phyloP scores from a whole-genome alignment of 2,888 invertebrate species.

The Amphipoea lucens region DNA sequence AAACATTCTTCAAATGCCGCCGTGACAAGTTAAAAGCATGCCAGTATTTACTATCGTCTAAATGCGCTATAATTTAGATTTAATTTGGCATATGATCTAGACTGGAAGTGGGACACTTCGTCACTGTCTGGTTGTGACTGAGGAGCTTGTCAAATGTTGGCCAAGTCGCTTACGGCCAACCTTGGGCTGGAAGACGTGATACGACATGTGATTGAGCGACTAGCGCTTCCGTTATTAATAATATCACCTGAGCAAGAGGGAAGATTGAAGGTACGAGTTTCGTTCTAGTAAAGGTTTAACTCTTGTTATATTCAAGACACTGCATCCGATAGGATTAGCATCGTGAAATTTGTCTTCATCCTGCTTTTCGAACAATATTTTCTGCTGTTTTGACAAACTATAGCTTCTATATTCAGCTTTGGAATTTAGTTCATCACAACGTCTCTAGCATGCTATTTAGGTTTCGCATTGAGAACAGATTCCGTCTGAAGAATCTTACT shows the following conservation, averaged over 20 bases:
- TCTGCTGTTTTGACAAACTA: neutral
- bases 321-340: neutral
- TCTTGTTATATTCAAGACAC: neutral
- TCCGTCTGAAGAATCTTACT: neutral
- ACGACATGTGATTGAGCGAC: neutral
- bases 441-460: neutral
- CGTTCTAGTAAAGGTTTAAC: neutral
- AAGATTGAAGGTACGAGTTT: neutral
- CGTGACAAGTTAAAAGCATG: conserved; percentile 55
- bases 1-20: conserved; percentile 51
- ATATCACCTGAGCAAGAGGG: neutral
- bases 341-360: neutral
- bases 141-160: conserved; percentile 29
- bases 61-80: conserved; percentile 57
- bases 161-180: neutral
- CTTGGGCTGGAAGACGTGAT: conserved; percentile 14
- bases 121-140: conserved; percentile 50
- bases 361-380: neutral
- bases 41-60: conserved; percentile 50
- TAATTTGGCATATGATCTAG: conserved; percentile 58
- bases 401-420: neutral
- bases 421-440: neutral
- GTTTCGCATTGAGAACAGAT: neutral
- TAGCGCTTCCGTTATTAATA: conserved; percentile 1
- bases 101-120: conserved; percentile 45